Percentiles rank a stretch among this genome's conserved stretches.
Conservation (phyloP, 2,113 vertebrate species). For the Coracopsis vasa region DNA sequence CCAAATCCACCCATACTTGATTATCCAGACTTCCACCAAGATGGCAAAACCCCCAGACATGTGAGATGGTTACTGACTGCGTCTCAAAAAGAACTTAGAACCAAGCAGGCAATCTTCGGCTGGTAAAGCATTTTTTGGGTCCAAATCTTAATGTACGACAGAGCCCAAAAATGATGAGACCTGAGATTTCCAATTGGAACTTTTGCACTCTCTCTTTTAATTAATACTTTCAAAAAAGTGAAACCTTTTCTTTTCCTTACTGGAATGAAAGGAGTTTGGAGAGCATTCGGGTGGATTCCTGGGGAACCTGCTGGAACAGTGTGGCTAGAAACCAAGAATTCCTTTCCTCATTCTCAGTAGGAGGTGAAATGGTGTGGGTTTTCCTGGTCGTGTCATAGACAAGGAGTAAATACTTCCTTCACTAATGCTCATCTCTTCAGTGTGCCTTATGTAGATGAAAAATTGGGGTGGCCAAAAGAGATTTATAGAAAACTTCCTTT, state of each 20-base stretch:
- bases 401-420: background rate
- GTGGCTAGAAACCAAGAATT: background rate
- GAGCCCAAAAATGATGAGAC: background rate
- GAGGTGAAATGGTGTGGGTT: background rate
- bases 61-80: background rate
- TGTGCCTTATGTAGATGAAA: background rate
- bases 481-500: rapidly evolving
- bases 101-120: background rate
- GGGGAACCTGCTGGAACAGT: background rate
- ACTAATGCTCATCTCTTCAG: background rate
- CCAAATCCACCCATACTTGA: background rate
- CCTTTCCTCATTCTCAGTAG: background rate
- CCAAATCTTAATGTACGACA: background rate
- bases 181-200: background rate
- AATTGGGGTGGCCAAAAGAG: background rate
- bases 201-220: background rate
- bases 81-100: background rate
- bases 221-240: background rate
- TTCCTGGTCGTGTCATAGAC: background rate
- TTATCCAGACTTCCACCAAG: background rate
- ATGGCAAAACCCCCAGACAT: background rate
- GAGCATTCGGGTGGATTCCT: background rate
- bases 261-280: background rate
- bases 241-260: background rate
- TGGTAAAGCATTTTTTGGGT: background rate